phyloP scores from a whole-genome alignment of 2,113 vertebrate species.

The Paratilapia polleni region DNA sequence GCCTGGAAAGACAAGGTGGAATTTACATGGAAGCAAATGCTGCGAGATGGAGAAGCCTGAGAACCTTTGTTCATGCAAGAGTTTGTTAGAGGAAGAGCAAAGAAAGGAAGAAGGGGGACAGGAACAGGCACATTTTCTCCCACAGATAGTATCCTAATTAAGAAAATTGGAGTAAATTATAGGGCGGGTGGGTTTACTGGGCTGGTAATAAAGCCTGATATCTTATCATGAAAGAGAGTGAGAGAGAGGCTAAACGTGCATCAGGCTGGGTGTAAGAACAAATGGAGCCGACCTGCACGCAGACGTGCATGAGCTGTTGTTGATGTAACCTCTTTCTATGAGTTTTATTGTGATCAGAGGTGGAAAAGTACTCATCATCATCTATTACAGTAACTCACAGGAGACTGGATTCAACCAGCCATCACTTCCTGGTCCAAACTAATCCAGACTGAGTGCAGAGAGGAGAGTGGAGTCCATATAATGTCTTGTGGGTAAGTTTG shows the following conservation, averaged over 20 bases:
- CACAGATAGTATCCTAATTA: conserved; percentile 63
- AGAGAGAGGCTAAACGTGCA: background rate
- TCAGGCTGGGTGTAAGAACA: background rate
- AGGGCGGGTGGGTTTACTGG: conserved; percentile 55
- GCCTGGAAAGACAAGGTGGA: conserved; percentile 1
- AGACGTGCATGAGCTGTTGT: background rate
- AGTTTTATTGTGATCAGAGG: conserved; percentile 5
- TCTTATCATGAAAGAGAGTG: conserved; percentile 55
- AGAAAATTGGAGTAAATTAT: conserved; percentile 75
- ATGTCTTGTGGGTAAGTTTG: conserved; percentile 67
- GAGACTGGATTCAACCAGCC: background rate
- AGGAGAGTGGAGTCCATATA: background rate
- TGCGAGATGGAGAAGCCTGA: background rate
- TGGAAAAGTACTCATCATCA: background rate
- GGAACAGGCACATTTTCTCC: conserved; percentile 63
- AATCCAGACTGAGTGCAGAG: background rate
- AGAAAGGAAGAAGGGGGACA: background rate
- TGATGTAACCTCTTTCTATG: background rate
- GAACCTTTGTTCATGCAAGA: background rate
- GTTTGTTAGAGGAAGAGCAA: background rate
- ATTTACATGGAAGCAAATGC: conserved; percentile 63
- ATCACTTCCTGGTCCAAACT: background rate
- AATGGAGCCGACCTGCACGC: background rate
- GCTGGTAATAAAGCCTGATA: conserved; percentile 53
- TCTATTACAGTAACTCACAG: background rate